phyloP scores from a whole-genome alignment of 1,140 invertebrate genomes.

The Acyrthosiphon pisum region DNA sequence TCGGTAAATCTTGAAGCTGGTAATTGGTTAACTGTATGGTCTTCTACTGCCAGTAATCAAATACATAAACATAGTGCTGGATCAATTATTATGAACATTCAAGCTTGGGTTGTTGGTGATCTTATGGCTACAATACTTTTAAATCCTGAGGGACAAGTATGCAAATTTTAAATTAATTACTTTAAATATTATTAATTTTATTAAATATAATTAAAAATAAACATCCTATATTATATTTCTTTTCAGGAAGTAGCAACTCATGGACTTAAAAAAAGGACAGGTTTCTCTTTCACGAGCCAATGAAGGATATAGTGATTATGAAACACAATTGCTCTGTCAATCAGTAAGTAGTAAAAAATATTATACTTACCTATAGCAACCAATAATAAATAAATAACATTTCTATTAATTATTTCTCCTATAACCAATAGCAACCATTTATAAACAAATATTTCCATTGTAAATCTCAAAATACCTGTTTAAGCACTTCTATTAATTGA shows the following conservation, averaged over 20 bases:
- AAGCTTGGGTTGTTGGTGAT: slow-evolving; percentile 86
- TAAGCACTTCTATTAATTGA: too few species aligned
- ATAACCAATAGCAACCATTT: not conserved
- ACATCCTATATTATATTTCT: not conserved
- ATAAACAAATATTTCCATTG: too few species aligned
- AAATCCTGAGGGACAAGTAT: slow-evolving; percentile 75
- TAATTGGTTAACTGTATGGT: slow-evolving; percentile 81
- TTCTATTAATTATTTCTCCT: too few species aligned
- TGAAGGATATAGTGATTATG: slow-evolving; percentile 39
- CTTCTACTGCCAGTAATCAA: slow-evolving; percentile 71
- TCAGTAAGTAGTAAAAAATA: slow-evolving; percentile 13
- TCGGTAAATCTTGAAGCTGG: slow-evolving; percentile 81
- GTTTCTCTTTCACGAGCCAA: slow-evolving; percentile 29
- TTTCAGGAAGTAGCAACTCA: slow-evolving; percentile 54
- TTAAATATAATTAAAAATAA: too few species aligned
- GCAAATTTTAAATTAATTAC: not conserved
- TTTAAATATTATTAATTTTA: not conserved
- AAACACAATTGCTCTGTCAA: slow-evolving; percentile 45
- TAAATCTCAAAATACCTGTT: too few species aligned
- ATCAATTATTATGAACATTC: slow-evolving; percentile 92
- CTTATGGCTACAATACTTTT: slow-evolving; percentile 78
- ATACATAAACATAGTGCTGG: slow-evolving; percentile 82
- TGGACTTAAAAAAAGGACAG: slow-evolving; percentile 47
- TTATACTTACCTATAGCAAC: too few species aligned
- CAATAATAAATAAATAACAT: not conserved